A percentile compares a stretch with the other conserved stretches of the same genome.
Evolutionary conservation across 1,140 invertebrate genomes (phyloP).

Genomic region (Reticulitermes speratus): DNA sequence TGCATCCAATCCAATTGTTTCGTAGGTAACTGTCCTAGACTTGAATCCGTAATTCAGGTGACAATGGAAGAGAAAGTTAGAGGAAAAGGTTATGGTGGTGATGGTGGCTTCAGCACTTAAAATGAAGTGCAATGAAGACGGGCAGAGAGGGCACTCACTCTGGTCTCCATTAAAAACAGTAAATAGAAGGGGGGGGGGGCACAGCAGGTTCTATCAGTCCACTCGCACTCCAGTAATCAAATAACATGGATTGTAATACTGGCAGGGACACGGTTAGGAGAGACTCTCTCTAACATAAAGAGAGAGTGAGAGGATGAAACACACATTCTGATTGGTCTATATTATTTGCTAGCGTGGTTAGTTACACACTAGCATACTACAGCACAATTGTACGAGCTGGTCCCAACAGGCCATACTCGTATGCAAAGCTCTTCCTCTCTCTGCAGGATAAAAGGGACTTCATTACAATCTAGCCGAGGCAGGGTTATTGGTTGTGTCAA

Average conservation of each 20-base stretch:
- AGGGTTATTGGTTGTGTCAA: constrained; percentile 15
- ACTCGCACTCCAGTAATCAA: neutral
- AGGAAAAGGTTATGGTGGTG: neutral
- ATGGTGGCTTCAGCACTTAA: neutral
- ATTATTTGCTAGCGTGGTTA: constrained; percentile 8
- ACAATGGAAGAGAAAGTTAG: constrained; percentile 16
- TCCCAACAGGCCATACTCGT: neutral
- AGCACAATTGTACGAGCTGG: neutral
- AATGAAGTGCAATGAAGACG: constrained; percentile 18
- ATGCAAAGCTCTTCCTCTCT: neutral
- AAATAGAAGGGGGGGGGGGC: neutral
- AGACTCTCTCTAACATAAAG: neutral
- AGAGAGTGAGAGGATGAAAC: neutral
- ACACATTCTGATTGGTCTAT: constrained; percentile 12
- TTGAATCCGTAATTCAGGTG: constrained; percentile 1
- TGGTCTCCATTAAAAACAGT: constrained; percentile 7
- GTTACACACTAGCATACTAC: neutral
- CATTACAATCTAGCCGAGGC: neutral
- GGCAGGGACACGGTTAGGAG: neutral
- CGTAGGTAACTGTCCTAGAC: neutral
- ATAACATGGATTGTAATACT: constrained; percentile 6
- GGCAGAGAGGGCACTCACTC: neutral
- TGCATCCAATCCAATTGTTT: neutral
- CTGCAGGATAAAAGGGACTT: constrained; percentile 9
- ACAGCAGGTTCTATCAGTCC: neutral